Conservation (phyloP, 2,113 vertebrate species). For the Scalopus aquaticus region DNA sequence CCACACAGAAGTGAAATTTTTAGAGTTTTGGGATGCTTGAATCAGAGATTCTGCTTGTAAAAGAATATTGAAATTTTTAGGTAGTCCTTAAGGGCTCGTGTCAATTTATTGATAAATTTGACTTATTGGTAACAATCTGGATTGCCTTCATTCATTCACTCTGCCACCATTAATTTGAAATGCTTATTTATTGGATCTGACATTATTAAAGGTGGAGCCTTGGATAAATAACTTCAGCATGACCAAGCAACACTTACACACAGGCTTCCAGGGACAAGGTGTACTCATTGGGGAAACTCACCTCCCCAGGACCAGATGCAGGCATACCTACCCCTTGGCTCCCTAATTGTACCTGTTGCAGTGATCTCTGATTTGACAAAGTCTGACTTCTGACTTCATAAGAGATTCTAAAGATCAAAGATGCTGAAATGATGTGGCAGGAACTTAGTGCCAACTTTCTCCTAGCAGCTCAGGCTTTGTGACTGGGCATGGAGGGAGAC, state of each 20-base stretch:
- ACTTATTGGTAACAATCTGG: not conserved
- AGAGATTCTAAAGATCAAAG: not conserved
- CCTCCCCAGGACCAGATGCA: not conserved
- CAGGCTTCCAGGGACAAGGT: fast-evolving
- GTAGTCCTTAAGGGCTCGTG: not conserved
- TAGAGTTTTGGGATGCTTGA: not conserved
- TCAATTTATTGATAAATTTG: not conserved
- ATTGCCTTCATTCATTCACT: not conserved
- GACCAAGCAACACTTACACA: not conserved
- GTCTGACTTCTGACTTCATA: not conserved
- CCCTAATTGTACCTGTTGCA: not conserved
- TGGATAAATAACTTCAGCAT: not conserved
- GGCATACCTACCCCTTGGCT: fast-evolving
- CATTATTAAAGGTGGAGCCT: not conserved
- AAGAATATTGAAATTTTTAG: not conserved
- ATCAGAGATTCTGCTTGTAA: not conserved
- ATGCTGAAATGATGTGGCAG: not conserved
- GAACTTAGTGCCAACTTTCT: not conserved
- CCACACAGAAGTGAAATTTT: not conserved
- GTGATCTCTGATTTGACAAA: not conserved
- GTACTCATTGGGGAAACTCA: not conserved
- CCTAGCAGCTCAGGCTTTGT: not conserved
- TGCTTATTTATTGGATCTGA: not conserved
- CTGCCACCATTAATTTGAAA: not conserved
- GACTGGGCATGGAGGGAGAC: not conserved